These are phyloP conservation scores for Machaerirhynchus nigripectus DNA, from an alignment of 2,113 vertebrate species.

Conservation along the genomic window DNA sequence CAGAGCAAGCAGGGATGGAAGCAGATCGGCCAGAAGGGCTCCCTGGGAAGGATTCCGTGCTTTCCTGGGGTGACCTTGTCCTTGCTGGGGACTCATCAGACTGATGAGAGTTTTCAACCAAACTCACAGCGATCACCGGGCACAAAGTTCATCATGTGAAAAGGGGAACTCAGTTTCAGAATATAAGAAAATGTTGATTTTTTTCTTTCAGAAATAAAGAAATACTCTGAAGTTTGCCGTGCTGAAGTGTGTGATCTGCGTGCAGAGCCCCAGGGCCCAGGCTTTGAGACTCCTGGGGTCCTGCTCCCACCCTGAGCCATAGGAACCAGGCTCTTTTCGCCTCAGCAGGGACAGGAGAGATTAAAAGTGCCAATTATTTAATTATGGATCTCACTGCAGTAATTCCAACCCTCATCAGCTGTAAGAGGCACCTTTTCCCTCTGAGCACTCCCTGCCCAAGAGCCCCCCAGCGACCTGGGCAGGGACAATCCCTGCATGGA, in stretches of 20 bases:
- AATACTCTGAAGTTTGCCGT: not conserved
- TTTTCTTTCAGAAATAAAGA: not conserved
- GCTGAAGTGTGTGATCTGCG: not conserved
- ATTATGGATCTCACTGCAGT: not conserved
- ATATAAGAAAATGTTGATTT: not conserved
- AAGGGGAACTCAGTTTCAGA: not conserved
- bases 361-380: not conserved
- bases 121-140: not conserved
- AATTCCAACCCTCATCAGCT: not conserved
- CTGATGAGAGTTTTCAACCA: not conserved
- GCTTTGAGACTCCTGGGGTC: not conserved
- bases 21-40: not conserved
- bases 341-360: not conserved
- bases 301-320: not conserved
- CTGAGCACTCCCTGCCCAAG: not conserved
- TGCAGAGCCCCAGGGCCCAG: not conserved
- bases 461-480: not conserved
- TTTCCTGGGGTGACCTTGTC: not conserved
- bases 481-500: not conserved
- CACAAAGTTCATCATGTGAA: not conserved
- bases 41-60: accelerated
- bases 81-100: not conserved
- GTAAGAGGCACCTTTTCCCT: not conserved
- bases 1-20: not conserved
- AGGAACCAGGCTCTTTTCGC: not conserved